A percentile compares a stretch with the other conserved stretches of the same genome.
phyloP scores from a whole-genome alignment of 2,888 invertebrate genomes.

The Tetragonula carbonaria region DNA sequence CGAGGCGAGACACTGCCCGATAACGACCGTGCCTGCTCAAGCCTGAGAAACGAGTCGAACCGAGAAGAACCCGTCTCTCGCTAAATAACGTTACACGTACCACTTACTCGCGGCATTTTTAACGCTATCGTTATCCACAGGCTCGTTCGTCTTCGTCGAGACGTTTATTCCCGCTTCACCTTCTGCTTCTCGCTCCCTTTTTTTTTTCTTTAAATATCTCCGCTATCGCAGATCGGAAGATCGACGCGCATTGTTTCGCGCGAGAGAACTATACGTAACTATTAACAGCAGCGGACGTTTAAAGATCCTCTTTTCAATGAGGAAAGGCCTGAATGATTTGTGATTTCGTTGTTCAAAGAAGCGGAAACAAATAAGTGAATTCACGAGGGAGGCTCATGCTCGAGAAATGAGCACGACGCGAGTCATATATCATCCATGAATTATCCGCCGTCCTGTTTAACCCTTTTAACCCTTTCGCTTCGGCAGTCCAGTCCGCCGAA shows the following conservation, averaged over 20 bases:
- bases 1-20: slow-evolving; percentile 52
- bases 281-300: no score
- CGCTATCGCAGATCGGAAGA: neutral
- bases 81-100: slow-evolving; percentile 61
- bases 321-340: no score
- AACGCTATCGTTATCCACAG: slow-evolving; percentile 23
- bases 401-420: no score
- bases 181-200: neutral
- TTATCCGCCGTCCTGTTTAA: no score
- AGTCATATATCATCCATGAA: no score
- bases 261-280: no score
- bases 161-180: slow-evolving; percentile 6
- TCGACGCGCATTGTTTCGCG: slow-evolving; percentile 10
- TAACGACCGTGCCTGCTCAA: slow-evolving; percentile 60
- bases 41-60: slow-evolving; percentile 56
- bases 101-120: slow-evolving; percentile 43
- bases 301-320: no score
- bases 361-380: no score
- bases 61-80: neutral
- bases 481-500: no score
- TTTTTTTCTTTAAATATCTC: neutral
- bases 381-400: no score
- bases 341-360: no score
- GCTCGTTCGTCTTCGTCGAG: slow-evolving; percentile 26
- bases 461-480: no score